Conservation (phyloP, 2,888 invertebrate genomes). For the Anticlea derivata region DNA sequence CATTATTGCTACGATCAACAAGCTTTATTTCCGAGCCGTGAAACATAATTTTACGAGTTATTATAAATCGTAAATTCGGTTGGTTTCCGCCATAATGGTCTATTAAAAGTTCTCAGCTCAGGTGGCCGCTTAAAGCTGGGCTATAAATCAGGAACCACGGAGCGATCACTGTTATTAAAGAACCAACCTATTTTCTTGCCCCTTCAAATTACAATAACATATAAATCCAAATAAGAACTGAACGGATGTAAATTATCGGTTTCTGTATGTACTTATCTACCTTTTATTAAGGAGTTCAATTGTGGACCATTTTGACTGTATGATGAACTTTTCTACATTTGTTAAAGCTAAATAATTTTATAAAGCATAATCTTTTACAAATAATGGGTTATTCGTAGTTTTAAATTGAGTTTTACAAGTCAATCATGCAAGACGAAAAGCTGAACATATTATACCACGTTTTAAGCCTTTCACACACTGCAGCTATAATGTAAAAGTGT, state of each 20-base stretch:
- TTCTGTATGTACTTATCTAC: too few species aligned
- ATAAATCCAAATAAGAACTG: conserved; percentile 31
- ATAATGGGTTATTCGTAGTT: too few species aligned
- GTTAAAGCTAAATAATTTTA: too few species aligned
- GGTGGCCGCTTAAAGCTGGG: conserved; percentile 47
- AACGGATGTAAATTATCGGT: conserved; percentile 31
- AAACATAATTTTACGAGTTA: conserved; percentile 32
- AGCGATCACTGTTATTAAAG: conserved; percentile 42
- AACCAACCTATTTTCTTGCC: conserved; percentile 31
- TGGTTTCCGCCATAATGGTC: conserved; percentile 44
- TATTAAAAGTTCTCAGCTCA: conserved; percentile 54
- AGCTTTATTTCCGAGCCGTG: conserved; percentile 11
- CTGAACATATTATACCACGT: too few species aligned
- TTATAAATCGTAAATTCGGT: conserved; percentile 40
- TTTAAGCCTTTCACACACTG: too few species aligned
- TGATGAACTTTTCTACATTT: too few species aligned
- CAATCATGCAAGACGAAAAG: too few species aligned
- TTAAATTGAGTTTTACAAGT: too few species aligned
- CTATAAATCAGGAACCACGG: conserved; percentile 51
- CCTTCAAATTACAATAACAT: conserved; percentile 34
- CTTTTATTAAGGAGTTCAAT: too few species aligned
- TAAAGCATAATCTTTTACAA: too few species aligned
- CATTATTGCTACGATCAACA: conserved; percentile 3
- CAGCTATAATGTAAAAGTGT: too few species aligned
- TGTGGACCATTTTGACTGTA: too few species aligned